Conservation (phyloP, 2,888 invertebrate species). For the Drosophila acutilabella region DNA sequence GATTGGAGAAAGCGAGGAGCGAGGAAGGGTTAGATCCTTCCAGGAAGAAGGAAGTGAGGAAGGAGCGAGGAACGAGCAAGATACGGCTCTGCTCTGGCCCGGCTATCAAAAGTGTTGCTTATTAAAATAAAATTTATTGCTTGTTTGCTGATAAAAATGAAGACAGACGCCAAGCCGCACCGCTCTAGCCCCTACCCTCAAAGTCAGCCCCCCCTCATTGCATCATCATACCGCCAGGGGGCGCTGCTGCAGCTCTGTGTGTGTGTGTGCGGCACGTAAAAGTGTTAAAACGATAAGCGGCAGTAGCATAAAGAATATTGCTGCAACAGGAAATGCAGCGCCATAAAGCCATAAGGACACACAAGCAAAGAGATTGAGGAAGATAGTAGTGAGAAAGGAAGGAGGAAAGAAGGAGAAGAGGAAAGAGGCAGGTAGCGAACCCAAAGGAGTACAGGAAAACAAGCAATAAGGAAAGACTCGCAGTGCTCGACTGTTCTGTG, state of each 20-base stretch:
- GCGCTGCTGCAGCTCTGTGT: slow-evolving; percentile 20
- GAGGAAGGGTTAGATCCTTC: too few relatives aligned
- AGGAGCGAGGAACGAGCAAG: slow-evolving; percentile 12
- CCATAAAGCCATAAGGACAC: slow-evolving; percentile 45
- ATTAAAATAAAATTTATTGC: slow-evolving; percentile 81
- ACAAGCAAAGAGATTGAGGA: not conserved
- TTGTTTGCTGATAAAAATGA: slow-evolving; percentile 79
- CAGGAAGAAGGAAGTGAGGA: slow-evolving; percentile 5
- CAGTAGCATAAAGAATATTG: slow-evolving; percentile 57
- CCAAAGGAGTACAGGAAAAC: not conserved
- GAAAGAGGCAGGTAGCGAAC: not conserved
- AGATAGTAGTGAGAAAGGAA: not conserved
- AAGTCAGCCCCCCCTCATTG: not conserved
- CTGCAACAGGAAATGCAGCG: slow-evolving; percentile 55
- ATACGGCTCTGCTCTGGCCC: slow-evolving; percentile 9
- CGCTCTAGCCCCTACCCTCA: not conserved
- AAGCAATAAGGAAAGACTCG: not conserved
- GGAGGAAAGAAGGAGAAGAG: not conserved
- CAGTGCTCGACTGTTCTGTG: not conserved
- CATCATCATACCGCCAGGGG: slow-evolving; percentile 12
- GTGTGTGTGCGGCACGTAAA: slow-evolving; percentile 56
- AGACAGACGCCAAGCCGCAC: slow-evolving; percentile 47
- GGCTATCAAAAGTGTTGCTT: slow-evolving; percentile 80
- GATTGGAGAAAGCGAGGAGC: not conserved
- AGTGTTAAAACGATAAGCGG: slow-evolving; percentile 77